Conservation (phyloP, 2,888 invertebrate species). For the Parapristionchus giblindavisi region DNA sequence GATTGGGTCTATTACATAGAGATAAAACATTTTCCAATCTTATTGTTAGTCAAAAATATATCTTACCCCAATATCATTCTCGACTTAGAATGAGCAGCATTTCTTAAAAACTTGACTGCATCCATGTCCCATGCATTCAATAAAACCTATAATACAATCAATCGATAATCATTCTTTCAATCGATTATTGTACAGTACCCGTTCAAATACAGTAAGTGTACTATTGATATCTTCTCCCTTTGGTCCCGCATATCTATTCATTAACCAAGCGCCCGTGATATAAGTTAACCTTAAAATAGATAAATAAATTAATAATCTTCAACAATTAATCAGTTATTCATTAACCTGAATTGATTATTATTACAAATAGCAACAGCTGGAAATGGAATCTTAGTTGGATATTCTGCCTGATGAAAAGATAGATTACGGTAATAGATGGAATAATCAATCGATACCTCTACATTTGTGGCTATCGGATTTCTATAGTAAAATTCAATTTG, state of each 20-base stretch:
- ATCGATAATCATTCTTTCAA: not conserved
- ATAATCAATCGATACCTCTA: no score
- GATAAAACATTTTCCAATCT: not conserved
- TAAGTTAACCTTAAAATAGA: slow-evolving; percentile 58
- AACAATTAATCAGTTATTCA: not conserved
- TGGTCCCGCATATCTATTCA: slow-evolving; percentile 55
- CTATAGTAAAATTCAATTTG: slow-evolving; percentile 51
- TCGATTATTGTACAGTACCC: slow-evolving; percentile 28
- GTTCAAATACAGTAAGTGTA: slow-evolving; percentile 23
- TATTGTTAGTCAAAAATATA: no score
- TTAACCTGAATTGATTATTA: slow-evolving; percentile 66
- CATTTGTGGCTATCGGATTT: slow-evolving; percentile 64
- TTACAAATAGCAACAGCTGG: slow-evolving; percentile 67
- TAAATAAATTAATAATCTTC: no score
- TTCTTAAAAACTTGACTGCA: slow-evolving; percentile 64
- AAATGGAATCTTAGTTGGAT: slow-evolving; percentile 63
- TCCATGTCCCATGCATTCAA: slow-evolving; percentile 66
- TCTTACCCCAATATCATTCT: slow-evolving; percentile 64
- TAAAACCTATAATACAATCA: slow-evolving; percentile 51
- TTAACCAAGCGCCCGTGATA: slow-evolving; percentile 60
- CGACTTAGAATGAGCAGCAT: slow-evolving; percentile 65
- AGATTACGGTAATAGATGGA: no score
- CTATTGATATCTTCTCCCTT: not conserved
- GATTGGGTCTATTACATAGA: not conserved
- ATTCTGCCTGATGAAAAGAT: slow-evolving; percentile 61